A percentile compares a stretch with the other conserved stretches of the same genome.
Conservation (phyloP, 2,888 invertebrate genomes). For the Rhodophaea formosa region DNA sequence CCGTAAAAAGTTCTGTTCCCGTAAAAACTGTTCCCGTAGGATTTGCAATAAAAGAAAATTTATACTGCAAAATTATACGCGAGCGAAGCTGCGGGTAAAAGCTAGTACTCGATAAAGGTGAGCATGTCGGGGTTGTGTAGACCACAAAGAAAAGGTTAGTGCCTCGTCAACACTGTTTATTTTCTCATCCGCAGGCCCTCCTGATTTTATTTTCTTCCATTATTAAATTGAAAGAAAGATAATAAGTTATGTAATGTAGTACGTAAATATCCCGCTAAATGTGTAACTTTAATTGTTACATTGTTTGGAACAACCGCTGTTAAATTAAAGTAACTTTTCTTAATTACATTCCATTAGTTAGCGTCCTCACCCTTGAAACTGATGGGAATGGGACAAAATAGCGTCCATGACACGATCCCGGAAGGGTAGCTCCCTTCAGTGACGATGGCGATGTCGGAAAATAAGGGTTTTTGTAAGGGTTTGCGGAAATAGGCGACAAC, state of each 20-base stretch:
- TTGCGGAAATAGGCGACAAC: neutral
- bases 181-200: no score
- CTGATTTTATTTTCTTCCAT: no score
- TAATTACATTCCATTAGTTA: neutral
- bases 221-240: no score
- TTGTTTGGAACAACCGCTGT: no score
- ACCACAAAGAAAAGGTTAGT: neutral
- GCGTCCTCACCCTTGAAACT: neutral
- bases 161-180: neutral
- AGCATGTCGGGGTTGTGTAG: neutral
- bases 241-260: no score
- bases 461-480: neutral
- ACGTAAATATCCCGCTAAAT: no score
- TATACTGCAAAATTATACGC: no score
- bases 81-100: no score
- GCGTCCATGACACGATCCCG: neutral
- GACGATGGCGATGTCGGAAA: neutral
- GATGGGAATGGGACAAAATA: neutral
- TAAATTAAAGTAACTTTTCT: neutral
- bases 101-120: neutral
- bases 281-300: no score
- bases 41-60: no score
- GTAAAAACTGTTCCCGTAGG: no score
- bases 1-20: no score
- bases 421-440: neutral